Evolutionary conservation across 2,113 vertebrate genomes (phyloP).

Genomic region (Lophius piscatorius): DNA sequence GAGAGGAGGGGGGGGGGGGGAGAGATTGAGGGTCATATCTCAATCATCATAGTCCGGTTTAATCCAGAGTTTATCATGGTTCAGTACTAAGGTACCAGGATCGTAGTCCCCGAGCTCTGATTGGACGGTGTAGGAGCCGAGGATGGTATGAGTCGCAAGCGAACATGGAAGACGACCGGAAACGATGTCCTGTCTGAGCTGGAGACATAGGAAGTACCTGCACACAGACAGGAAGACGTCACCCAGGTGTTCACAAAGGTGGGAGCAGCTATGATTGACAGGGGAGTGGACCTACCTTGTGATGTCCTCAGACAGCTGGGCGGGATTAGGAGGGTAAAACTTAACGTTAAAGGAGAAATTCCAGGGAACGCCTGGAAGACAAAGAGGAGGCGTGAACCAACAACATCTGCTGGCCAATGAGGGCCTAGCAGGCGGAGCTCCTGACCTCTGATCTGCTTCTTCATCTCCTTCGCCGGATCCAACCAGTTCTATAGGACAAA

Average conservation of each 20-base stretch:
- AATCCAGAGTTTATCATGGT: too few relatives aligned
- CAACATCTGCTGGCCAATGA: background rate
- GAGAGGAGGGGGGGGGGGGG: background rate
- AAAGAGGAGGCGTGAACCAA: accelerated
- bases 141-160: conserved; percentile 88
- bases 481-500: conserved; percentile 90
- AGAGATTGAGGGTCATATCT: too few relatives aligned
- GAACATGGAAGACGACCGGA: conserved; percentile 94
- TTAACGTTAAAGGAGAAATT: conserved; percentile 96
- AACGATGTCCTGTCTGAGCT: conserved; percentile 91
- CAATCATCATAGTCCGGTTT: too few relatives aligned
- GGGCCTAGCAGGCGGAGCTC: conserved; percentile 12
- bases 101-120: conserved; percentile 96
- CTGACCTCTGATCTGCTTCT: conserved; percentile 98
- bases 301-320: conserved; percentile 95
- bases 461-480: conserved; percentile 95
- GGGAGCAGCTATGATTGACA: background rate
- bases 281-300: conserved; percentile 84
- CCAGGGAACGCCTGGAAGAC: conserved; percentile 90
- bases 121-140: conserved; percentile 94
- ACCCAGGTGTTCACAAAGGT: background rate
- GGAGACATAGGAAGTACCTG: conserved; percentile 97
- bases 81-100: conserved; percentile 47
- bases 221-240: conserved; percentile 14
- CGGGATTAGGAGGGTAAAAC: conserved; percentile 95